Conservation (phyloP, 2,888 invertebrate genomes). For the Erynnis tages region DNA sequence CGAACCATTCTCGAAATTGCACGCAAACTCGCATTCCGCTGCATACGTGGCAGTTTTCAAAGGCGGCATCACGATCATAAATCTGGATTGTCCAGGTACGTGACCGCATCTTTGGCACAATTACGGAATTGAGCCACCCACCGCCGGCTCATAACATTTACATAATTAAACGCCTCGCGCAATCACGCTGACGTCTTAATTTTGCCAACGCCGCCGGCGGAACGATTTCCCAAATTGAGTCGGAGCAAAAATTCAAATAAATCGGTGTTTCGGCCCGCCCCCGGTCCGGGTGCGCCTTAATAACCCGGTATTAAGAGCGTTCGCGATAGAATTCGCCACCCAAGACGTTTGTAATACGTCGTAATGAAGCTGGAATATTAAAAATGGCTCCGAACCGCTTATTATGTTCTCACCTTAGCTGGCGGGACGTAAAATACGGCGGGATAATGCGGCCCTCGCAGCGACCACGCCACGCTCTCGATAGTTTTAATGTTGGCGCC, state of each 20-base stretch:
- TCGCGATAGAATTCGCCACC: constrained; percentile 81
- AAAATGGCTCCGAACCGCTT: constrained; percentile 78
- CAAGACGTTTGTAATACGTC: constrained; percentile 80
- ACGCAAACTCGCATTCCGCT: constrained; percentile 26
- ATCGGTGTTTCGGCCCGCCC: constrained; percentile 68
- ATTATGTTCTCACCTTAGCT: constrained; percentile 80
- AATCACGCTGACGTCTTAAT: constrained; percentile 81
- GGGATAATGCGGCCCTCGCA: constrained; percentile 67
- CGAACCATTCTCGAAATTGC: constrained; percentile 5
- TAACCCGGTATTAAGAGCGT: constrained; percentile 76
- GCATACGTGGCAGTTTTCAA: constrained; percentile 28
- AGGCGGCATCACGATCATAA: constrained; percentile 52
- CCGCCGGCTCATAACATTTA: constrained; percentile 52
- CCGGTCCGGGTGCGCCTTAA: constrained; percentile 65
- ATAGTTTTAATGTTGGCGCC: constrained; percentile 64
- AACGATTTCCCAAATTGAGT: constrained; percentile 81
- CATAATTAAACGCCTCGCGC: constrained; percentile 79
- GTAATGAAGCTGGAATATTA: constrained; percentile 81
- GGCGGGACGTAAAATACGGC: constrained; percentile 75
- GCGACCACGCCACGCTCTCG: constrained; percentile 40
- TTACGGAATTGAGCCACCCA: constrained; percentile 70
- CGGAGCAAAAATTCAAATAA: constrained; percentile 80
- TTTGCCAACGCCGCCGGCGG: constrained; percentile 76
- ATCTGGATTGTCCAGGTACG: constrained; percentile 62
- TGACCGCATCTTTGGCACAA: constrained; percentile 66